These are phyloP conservation scores for Erebia palarica DNA, from an alignment of 2,888 invertebrate species.

Conservation along the genomic window DNA sequence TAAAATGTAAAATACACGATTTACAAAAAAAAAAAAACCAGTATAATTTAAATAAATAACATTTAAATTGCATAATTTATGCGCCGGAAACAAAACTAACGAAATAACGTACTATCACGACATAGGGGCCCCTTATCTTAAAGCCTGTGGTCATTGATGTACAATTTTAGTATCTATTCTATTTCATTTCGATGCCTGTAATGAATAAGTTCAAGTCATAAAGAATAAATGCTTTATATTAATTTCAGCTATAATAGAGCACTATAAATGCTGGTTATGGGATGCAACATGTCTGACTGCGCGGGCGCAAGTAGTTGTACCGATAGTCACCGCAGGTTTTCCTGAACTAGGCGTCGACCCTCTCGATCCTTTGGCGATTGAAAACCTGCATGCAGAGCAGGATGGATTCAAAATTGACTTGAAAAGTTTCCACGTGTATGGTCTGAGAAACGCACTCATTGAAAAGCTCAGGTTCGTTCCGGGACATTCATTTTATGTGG, in stretches of 20 bases:
- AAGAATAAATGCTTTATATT: not conserved
- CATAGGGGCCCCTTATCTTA: no score
- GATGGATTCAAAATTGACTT: constrained; percentile 1
- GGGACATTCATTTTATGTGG: no score
- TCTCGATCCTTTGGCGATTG: constrained; percentile 19
- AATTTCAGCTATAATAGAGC: not conserved
- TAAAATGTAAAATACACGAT: no score
- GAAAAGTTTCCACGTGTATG: not conserved
- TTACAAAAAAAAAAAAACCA: no score
- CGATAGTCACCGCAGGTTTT: not conserved
- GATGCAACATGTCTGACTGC: constrained; percentile 12
- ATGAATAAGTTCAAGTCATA: no score
- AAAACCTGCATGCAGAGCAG: constrained; percentile 4
- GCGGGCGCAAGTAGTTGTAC: not conserved
- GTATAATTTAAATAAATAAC: no score
- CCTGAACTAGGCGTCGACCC: constrained; percentile 2
- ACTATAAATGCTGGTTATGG: constrained; percentile 13
- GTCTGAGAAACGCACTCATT: constrained; percentile 1
- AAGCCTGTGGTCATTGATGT: no score
- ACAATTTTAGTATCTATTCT: no score
- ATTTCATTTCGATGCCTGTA: no score
- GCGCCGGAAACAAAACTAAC: no score
- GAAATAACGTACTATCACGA: no score
- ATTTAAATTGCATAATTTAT: no score
- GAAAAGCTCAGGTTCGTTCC: not conserved